phyloP scores from a whole-genome alignment of 2,113 vertebrate genomes.

The Brachypteracias leptosomus region DNA sequence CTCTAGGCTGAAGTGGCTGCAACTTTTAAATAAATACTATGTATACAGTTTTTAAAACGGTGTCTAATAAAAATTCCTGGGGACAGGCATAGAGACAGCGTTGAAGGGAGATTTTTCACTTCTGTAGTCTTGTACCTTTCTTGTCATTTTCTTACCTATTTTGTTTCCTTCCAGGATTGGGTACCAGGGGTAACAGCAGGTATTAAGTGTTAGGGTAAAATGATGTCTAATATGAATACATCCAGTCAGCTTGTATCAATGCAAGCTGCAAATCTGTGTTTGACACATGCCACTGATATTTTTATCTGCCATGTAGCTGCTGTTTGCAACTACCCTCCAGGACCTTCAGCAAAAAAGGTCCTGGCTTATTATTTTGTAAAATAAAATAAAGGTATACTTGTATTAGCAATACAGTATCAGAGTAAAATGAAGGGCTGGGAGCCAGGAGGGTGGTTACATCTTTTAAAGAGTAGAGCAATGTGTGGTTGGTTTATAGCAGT shows the following conservation, averaged over 20 bases:
- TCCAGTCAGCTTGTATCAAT: neutral
- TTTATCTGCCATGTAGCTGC: neutral
- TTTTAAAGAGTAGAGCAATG: rapidly evolving
- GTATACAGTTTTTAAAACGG: neutral
- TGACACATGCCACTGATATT: neutral
- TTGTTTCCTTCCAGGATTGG: neutral
- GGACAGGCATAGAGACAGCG: neutral
- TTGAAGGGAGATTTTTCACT: neutral
- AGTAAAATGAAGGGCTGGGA: neutral
- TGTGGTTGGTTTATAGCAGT: rapidly evolving
- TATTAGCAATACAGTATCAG: rapidly evolving
- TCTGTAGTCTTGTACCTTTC: neutral
- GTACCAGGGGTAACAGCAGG: neutral
- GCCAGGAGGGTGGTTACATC: no score
- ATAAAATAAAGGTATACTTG: neutral
- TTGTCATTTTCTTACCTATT: neutral
- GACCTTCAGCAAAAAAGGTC: neutral
- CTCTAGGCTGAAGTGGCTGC: neutral
- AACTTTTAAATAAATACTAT: neutral
- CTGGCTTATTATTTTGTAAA: neutral
- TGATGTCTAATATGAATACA: neutral
- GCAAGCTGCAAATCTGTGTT: neutral
- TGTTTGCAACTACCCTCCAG: neutral
- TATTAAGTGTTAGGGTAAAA: neutral
- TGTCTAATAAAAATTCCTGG: neutral